Conservation (phyloP, 64 coral and sea anemone genomes). For the Orbicella faveolata region DNA sequence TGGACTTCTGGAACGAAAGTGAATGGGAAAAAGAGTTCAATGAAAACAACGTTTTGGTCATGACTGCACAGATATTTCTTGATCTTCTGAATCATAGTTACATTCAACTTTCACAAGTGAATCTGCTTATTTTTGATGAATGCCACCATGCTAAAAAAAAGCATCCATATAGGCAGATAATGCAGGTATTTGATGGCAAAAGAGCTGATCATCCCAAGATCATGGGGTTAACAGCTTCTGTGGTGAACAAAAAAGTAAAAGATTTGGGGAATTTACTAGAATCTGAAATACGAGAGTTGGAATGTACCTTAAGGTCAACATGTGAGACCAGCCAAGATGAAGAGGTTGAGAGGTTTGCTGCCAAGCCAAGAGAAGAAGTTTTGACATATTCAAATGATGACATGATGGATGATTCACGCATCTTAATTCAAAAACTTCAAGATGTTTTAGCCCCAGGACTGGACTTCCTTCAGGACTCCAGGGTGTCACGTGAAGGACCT, state of each 20-base stretch:
- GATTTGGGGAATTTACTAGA: conserved; percentile 41
- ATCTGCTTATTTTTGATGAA: conserved; percentile 94
- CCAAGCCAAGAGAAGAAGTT: conserved; percentile 63
- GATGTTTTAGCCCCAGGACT: conserved; percentile 32
- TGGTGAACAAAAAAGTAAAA: conserved; percentile 81
- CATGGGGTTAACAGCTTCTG: conserved; percentile 84
- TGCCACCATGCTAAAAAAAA: conserved; percentile 94
- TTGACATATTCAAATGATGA: conserved; percentile 27
- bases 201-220: conserved; percentile 47
- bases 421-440: conserved; percentile 25
- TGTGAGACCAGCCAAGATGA: conserved; percentile 90
- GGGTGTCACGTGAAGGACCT: neutral
- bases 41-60: conserved; percentile 84
- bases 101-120: conserved; percentile 71
- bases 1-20: conserved; percentile 77
- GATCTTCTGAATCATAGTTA: conserved; percentile 66
- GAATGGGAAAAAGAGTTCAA: conserved; percentile 71
- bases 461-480: conserved; percentile 56
- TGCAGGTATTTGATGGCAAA: conserved; percentile 51
- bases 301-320: conserved; percentile 64
- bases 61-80: conserved; percentile 92
- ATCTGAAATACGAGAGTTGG: conserved; percentile 73
- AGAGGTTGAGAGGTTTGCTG: conserved; percentile 65
- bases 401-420: conserved; percentile 11
- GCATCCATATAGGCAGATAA: conserved; percentile 79